Percentiles rank a stretch among this genome's conserved stretches.
Conservation (phyloP, 2,888 invertebrate genomes). For the Lasioglossum morio region DNA sequence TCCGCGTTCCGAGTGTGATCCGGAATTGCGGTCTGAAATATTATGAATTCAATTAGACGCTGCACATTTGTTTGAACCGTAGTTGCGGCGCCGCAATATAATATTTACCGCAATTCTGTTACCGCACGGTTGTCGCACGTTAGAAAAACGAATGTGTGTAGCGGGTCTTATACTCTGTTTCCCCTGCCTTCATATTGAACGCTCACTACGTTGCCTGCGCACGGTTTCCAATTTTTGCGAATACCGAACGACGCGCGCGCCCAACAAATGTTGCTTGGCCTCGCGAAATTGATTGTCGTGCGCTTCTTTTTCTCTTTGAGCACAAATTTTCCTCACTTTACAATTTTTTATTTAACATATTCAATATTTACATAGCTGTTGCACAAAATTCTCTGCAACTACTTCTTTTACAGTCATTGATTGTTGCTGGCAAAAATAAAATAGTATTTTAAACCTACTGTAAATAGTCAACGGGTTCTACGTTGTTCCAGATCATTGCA, state of each 20-base stretch:
- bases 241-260: neutral
- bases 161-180: neutral
- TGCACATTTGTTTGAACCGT: too few species aligned
- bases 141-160: too few species aligned
- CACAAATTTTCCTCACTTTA: neutral
- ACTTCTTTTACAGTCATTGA: neutral
- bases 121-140: too few species aligned
- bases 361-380: neutral
- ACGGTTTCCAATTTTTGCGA: neutral
- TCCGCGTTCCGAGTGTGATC: constrained; percentile 19
- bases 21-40: too few species aligned
- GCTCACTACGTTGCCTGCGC: neutral
- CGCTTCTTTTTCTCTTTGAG: neutral
- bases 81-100: too few species aligned
- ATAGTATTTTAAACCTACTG: neutral
- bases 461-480: neutral
- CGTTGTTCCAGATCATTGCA: neutral
- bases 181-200: neutral
- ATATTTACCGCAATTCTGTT: too few species aligned
- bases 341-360: neutral
- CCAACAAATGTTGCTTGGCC: neutral
- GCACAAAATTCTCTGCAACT: neutral
- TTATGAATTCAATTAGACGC: too few species aligned
- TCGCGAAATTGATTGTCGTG: constrained; percentile 1
- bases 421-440: neutral